phyloP scores from a whole-genome alignment of 2,797 vertebrate genomes.

The Margarornis squamiger region DNA sequence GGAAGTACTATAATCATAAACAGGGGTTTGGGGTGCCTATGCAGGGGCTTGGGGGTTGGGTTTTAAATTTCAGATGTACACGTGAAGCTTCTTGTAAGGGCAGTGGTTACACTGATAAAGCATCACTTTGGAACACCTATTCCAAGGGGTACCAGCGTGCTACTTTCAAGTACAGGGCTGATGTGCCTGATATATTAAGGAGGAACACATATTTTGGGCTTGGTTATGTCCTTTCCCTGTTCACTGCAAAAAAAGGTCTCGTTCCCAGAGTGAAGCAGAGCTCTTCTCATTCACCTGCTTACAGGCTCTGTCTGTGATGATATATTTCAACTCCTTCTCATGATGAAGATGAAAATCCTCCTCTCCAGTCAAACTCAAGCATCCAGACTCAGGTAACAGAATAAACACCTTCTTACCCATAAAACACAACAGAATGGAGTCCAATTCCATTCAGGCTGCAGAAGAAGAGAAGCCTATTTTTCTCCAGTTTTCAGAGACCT shows the following conservation, averaged over 20 bases:
- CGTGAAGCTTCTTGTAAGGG: background rate
- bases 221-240: background rate
- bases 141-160: background rate
- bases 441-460: background rate
- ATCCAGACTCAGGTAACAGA: background rate
- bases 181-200: background rate
- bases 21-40: background rate
- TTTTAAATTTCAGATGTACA: background rate
- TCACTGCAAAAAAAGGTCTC: background rate
- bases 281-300: background rate
- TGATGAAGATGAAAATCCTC: background rate
- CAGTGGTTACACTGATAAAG: background rate
- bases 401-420: background rate
- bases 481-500: background rate
- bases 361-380: background rate
- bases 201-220: background rate
- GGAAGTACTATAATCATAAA: background rate
- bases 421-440: background rate
- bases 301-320: background rate
- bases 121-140: background rate
- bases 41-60: background rate
- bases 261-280: background rate
- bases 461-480: background rate
- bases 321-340: background rate
- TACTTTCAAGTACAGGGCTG: background rate